Conservation (phyloP, 2,888 invertebrate species). For the Sarcophaga caerulescens region DNA sequence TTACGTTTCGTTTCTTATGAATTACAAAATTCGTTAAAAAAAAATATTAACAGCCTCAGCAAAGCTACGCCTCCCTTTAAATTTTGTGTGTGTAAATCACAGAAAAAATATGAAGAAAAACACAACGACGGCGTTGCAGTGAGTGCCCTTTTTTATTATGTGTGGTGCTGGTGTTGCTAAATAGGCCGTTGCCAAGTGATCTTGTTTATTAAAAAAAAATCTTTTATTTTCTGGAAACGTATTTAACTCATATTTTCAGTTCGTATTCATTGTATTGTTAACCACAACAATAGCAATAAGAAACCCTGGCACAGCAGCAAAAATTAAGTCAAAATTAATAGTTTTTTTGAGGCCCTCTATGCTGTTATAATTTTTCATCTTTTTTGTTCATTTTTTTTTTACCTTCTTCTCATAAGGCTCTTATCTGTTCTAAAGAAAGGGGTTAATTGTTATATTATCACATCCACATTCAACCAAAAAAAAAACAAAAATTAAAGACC, state of each 20-base stretch:
- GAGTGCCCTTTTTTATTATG: neutral
- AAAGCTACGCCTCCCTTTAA: constrained; percentile 57
- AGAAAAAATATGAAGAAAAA: neutral
- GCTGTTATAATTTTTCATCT: constrained; percentile 46
- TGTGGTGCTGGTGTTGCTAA: neutral
- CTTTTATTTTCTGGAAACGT: neutral
- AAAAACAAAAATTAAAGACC: constrained; percentile 3
- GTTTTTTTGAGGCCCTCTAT: constrained; percentile 38
- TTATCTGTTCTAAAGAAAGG: constrained; percentile 56
- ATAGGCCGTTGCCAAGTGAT: constrained; percentile 43
- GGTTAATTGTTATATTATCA: constrained; percentile 64
- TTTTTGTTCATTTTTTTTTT: neutral
- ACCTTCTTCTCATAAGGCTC: too few relatives aligned
- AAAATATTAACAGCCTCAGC: constrained; percentile 36
- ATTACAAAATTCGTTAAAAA: constrained; percentile 56
- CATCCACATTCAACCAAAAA: neutral
- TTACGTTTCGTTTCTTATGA: constrained; percentile 45
- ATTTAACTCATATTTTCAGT: constrained; percentile 38
- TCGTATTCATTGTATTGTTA: constrained; percentile 49
- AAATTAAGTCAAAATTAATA: constrained; percentile 33
- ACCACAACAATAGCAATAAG: constrained; percentile 18
- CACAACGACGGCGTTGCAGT: constrained; percentile 41
- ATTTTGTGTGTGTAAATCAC: constrained; percentile 51
- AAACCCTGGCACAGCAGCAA: neutral
- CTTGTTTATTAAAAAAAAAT: constrained; percentile 46